These are phyloP conservation scores for Agrochola circellaris DNA, from an alignment of 2,888 invertebrate genomes.

Conservation along the genomic window DNA sequence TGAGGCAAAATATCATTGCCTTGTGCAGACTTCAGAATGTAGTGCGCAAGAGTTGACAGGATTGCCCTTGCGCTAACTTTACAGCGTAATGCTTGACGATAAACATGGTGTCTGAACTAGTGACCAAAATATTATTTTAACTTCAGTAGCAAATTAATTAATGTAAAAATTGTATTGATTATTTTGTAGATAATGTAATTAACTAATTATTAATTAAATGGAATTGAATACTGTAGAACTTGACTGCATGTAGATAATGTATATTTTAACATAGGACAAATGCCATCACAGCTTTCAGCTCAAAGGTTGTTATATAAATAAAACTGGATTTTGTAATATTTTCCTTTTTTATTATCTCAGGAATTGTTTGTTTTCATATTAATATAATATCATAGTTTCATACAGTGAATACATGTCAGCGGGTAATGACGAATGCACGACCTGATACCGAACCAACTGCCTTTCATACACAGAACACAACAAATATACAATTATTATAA, in stretches of 20 bases:
- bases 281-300: neutral
- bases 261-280: neutral
- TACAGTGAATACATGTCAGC: conserved; percentile 87
- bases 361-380: conserved; percentile 88
- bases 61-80: neutral
- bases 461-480: conserved; percentile 64
- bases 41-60: neutral
- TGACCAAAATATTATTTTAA: conserved; percentile 4
- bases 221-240: neutral
- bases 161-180: neutral
- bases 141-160: neutral
- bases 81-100: neutral
- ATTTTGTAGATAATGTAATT: neutral
- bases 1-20: neutral
- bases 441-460: conserved; percentile 73
- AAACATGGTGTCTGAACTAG: neutral
- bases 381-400: conserved; percentile 88
- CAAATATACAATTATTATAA: conserved; percentile 52
- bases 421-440: conserved; percentile 86
- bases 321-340: conserved; percentile 82
- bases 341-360: conserved; percentile 88
- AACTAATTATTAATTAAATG: neutral
- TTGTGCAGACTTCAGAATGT: neutral
- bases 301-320: conserved; percentile 67
- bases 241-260: neutral